phyloP scores from a whole-genome alignment of 2,888 invertebrate genomes.

The Drosophila mayaguana region DNA sequence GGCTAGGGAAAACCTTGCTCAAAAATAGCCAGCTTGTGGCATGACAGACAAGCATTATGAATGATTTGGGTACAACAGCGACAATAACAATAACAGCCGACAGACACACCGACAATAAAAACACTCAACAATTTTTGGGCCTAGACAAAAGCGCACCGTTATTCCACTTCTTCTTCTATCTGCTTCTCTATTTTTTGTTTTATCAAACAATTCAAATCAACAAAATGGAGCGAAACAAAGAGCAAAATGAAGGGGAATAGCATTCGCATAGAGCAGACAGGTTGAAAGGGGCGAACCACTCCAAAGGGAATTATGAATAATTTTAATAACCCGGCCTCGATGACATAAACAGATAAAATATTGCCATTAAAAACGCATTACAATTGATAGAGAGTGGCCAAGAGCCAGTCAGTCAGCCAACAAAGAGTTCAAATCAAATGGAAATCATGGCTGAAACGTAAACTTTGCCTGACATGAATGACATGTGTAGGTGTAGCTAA shows the following conservation, averaged over 20 bases:
- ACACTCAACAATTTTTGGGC: slow-evolving; percentile 47
- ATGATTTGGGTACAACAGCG: slow-evolving; percentile 70
- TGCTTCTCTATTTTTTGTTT: slow-evolving; percentile 41
- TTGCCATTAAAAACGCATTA: slow-evolving; percentile 78
- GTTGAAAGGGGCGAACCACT: slow-evolving; percentile 28
- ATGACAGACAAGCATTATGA: slow-evolving; percentile 71
- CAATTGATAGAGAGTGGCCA: slow-evolving; percentile 64
- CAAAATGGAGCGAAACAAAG: slow-evolving; percentile 37
- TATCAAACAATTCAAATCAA: slow-evolving; percentile 64
- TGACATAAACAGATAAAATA: slow-evolving; percentile 74
- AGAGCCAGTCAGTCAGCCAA: slow-evolving; percentile 8
- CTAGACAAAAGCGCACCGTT: slow-evolving; percentile 51
- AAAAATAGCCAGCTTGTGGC: slow-evolving; percentile 58
- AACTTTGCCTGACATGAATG: slow-evolving; percentile 68
- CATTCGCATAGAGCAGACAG: slow-evolving; percentile 8
- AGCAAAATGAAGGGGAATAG: neutral
- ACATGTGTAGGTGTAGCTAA: slow-evolving; percentile 40
- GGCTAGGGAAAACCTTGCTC: slow-evolving; percentile 57
- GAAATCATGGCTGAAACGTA: slow-evolving; percentile 56
- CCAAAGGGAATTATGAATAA: slow-evolving; percentile 68
- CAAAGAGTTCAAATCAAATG: slow-evolving; percentile 28
- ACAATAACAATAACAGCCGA: slow-evolving; percentile 40
- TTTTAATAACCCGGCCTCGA: slow-evolving; percentile 70
- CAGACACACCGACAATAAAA: slow-evolving; percentile 27
- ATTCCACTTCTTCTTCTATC: neutral